phyloP scores from a whole-genome alignment of 2,113 vertebrate genomes.

The Desmodus rotundus region DNA sequence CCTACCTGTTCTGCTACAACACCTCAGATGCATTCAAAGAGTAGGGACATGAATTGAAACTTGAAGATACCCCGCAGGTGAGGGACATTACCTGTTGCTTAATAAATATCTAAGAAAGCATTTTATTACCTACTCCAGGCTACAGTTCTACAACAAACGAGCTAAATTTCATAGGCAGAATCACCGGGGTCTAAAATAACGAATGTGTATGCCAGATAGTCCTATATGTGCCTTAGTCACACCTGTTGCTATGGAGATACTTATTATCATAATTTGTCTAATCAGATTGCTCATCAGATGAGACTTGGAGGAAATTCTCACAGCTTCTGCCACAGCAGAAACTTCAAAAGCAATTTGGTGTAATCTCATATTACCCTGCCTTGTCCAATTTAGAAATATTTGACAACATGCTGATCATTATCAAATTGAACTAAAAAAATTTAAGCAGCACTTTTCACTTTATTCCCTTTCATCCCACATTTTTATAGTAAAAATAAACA shows the following conservation, averaged over 20 bases:
- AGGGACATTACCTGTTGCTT: background rate
- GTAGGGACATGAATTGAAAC: background rate
- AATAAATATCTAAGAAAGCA: background rate
- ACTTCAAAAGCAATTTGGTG: background rate
- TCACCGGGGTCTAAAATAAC: background rate
- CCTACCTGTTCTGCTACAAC: background rate
- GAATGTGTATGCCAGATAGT: background rate
- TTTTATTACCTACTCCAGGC: background rate
- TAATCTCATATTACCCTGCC: background rate
- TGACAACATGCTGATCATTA: background rate
- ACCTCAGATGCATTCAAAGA: background rate
- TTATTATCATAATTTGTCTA: background rate
- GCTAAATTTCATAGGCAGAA: background rate
- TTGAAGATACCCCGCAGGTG: background rate
- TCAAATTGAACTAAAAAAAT: background rate
- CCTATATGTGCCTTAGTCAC: background rate
- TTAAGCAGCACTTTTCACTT: background rate
- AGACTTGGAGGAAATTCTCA: slow-evolving; percentile 14
- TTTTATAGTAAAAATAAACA: background rate
- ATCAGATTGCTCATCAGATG: background rate
- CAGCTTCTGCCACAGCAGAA: background rate
- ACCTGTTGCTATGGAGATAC: slow-evolving; percentile 43
- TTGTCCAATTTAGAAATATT: background rate
- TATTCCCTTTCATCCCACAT: background rate
- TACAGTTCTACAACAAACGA: background rate